These are phyloP conservation scores for Nannobrachium achirus DNA, from an alignment of 2,113 vertebrate species.

Conservation along the genomic window DNA sequence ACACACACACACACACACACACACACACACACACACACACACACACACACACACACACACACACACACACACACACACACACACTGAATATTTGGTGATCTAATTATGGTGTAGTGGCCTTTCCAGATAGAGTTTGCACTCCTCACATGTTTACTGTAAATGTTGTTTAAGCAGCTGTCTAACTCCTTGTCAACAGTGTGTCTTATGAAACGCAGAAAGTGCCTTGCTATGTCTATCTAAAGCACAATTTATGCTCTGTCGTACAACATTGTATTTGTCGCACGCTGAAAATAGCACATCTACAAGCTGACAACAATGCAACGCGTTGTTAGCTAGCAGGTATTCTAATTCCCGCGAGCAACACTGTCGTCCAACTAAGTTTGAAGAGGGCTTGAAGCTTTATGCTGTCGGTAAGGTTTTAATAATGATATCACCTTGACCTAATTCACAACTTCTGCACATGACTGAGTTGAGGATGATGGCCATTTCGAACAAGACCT, in stretches of 20 bases:
- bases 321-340: too few relatives aligned
- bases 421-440: conserved; percentile 35
- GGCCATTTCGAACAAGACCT: conserved; percentile 28
- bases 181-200: conserved; percentile 26
- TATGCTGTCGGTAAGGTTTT: too few relatives aligned
- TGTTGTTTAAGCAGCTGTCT: conserved; percentile 66
- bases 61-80: conserved; percentile 46
- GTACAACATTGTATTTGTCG: too few relatives aligned
- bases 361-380: too few relatives aligned
- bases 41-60: conserved; percentile 21
- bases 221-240: conserved; percentile 10
- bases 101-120: conserved; percentile 47
- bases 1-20: neutral
- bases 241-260: too few relatives aligned
- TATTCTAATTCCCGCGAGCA: too few relatives aligned
- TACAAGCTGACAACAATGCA: too few relatives aligned
- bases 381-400: too few relatives aligned
- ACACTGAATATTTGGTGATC: conserved; percentile 54
- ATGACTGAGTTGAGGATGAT: conserved; percentile 37
- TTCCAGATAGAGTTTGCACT: conserved; percentile 73
- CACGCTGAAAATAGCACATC: too few relatives aligned
- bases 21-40: conserved; percentile 10
- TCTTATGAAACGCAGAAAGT: conserved; percentile 40
- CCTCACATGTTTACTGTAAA: conserved; percentile 66
- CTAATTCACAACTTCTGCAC: conserved; percentile 1